Evolutionary conservation across 2,888 invertebrate genomes (phyloP), one percentile per base, ranked within the genome.

Genomic region (Eristalis pertinax): DNA sequence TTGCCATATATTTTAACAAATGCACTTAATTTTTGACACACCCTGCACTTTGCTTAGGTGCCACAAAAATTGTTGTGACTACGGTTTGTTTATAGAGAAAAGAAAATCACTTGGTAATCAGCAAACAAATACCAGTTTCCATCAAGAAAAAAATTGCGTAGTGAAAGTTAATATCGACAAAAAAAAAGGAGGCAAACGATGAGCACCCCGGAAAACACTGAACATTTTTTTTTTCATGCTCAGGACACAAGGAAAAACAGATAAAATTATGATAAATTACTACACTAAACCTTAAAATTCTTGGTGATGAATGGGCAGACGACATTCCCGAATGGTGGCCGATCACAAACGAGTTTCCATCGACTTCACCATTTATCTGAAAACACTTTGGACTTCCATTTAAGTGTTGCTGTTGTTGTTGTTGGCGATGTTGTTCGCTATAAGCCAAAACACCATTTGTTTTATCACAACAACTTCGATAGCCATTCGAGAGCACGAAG

Each of bases 251-350:
- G 35, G 11, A 11, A 19, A 2, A 43, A 43, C 10, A 32, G 29
- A 24, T 19, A 60, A 56, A 74, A 1, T 26, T 11, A 13, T 32
- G 19, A n/a, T 19, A 19, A 50, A 19, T 63, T 60, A n/a, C n/a
- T n/a, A n/a, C 7, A 41, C 3, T 15, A 0, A 41, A 82, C 82
- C 85, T 85, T 56, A 85, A 65, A 8, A 81, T 85, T 76, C 81
- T 68, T 29, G 77, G 32, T 50, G 77, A 81, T n/a, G 81, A 73
- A 69, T 73, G 73, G 8, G 68, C 38, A 65, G 76, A 26, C 64
- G 50, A 60, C 50, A 24, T 64, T 22, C 77, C 73, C 56, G 73
- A 68, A 32, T 70, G 43, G 15, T 64, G 58, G 11, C 77, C 81
- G 19, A 38, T 22, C 43, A 58, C 11, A 75, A 80, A 85, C 72